phyloP scores from a whole-genome alignment of 2,888 invertebrate genomes.

The Sarcophaga rosellei region DNA sequence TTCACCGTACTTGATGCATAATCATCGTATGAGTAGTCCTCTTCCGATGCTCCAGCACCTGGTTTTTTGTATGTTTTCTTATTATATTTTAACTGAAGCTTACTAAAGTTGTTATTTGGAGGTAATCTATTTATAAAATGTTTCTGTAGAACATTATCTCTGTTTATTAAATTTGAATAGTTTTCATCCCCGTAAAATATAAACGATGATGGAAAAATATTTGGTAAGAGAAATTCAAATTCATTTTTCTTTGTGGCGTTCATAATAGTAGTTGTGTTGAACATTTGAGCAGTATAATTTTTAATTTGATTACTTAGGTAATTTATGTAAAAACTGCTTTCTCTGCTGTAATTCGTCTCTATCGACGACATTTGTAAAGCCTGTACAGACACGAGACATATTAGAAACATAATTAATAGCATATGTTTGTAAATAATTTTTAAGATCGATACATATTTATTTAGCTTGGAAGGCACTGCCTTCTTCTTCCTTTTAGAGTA shows the following conservation, averaged over 20 bases:
- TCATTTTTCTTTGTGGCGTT: not conserved
- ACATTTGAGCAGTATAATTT: constrained; percentile 25
- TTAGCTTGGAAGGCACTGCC: too few relatives aligned
- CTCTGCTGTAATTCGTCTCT: not conserved
- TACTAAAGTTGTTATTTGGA: not conserved
- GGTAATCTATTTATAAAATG: constrained; percentile 34
- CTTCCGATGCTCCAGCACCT: not conserved
- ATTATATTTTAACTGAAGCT: constrained; percentile 1
- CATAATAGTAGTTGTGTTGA: constrained; percentile 19
- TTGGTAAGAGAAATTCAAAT: constrained; percentile 2
- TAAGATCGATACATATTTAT: not conserved
- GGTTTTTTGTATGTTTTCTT: not conserved
- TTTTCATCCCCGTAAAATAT: constrained; percentile 49
- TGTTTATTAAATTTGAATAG: constrained; percentile 70
- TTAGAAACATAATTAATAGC: not conserved
- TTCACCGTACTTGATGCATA: not conserved
- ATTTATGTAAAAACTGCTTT: not conserved
- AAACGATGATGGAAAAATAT: constrained; percentile 39
- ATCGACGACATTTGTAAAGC: constrained; percentile 3
- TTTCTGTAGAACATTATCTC: constrained; percentile 72
- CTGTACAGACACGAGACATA: not conserved
- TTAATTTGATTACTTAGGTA: constrained; percentile 5
- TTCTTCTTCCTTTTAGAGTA: too few relatives aligned
- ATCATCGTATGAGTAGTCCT: constrained; percentile 53
- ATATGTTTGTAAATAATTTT: not conserved